Conservation (phyloP, 2,113 vertebrate genomes). For the Terrapene triunguis region DNA sequence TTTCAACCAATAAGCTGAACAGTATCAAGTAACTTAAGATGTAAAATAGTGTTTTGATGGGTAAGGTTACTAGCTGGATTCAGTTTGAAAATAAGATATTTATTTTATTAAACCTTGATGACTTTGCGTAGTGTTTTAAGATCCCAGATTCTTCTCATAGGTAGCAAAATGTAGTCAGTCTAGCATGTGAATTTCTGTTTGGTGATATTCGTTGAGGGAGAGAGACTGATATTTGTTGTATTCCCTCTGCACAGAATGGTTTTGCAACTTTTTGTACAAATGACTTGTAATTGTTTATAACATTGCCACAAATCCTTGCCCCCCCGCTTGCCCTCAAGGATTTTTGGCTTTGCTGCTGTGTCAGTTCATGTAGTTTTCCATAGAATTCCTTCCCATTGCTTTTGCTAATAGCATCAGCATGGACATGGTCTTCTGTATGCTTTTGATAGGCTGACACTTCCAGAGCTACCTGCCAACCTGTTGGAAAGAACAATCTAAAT, state of each 20-base stretch:
- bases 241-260: neutral
- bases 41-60: neutral
- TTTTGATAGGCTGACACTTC: neutral
- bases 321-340: neutral
- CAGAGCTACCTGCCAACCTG: neutral
- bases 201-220: neutral
- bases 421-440: neutral
- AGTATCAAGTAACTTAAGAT: neutral
- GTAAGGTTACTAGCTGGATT: neutral
- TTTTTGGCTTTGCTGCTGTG: neutral
- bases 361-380: neutral
- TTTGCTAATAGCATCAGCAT: neutral
- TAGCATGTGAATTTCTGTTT: neutral
- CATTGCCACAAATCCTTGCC: neutral
- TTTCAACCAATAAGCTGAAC: neutral
- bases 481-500: neutral
- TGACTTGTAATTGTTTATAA: neutral
- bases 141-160: neutral
- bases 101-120: neutral
- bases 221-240: neutral
- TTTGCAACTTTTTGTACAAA: neutral
- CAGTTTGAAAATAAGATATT: neutral
- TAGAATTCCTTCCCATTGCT: neutral
- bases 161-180: neutral
- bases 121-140: neutral